phyloP scores from a whole-genome alignment of 2,113 vertebrate genomes.

The Oreochromis tanganicae region DNA sequence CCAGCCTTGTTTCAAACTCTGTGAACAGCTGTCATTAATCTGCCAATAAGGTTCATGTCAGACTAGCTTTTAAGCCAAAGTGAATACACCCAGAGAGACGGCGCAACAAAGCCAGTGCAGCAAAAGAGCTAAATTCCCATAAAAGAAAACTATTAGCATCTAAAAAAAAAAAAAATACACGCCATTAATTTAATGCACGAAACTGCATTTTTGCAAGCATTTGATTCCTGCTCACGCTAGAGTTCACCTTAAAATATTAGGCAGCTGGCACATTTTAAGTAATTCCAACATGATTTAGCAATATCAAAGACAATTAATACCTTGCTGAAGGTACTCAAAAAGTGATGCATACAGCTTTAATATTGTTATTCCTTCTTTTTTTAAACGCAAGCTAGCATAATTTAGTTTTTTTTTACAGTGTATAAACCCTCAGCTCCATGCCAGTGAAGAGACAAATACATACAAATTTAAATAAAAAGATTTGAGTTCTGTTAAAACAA shows the following conservation, averaged over 20 bases:
- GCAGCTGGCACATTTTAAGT: constrained; percentile 26
- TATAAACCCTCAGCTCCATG: constrained; percentile 58
- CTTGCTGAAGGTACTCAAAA: constrained; percentile 41
- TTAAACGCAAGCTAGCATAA: constrained; percentile 22
- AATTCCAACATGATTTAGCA: constrained; percentile 23
- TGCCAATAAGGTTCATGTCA: neutral
- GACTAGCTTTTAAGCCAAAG: neutral
- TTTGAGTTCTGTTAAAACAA: constrained; percentile 29
- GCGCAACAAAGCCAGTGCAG: neutral
- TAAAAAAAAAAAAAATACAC: neutral
- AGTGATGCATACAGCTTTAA: constrained; percentile 1
- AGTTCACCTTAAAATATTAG: constrained; percentile 1
- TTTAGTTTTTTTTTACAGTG: constrained; percentile 52
- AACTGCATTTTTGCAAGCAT: constrained; percentile 25
- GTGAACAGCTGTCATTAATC: neutral
- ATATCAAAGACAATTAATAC: neutral
- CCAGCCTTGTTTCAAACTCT: neutral
- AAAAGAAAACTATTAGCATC: constrained; percentile 1
- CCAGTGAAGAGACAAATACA: constrained; percentile 66
- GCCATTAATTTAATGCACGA: constrained; percentile 23
- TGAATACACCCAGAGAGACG: neutral
- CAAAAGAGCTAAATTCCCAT: neutral
- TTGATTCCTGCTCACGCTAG: neutral
- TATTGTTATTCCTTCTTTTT: neutral
- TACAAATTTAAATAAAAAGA: constrained; percentile 56